Conservation (phyloP, 1,140 invertebrate species). For the Gonatopus flavifemur region DNA sequence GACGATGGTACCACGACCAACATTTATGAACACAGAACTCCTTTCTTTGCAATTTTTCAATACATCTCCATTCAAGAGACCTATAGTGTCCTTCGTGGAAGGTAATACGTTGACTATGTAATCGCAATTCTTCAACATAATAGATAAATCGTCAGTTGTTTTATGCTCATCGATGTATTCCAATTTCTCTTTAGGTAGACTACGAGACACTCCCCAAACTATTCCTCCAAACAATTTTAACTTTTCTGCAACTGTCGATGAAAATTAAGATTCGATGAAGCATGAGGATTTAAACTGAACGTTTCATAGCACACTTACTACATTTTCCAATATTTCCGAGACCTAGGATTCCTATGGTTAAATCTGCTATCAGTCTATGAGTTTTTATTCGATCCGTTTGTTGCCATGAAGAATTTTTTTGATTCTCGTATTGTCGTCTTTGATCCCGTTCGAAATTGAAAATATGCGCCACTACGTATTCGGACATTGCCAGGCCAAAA, state of each 20-base stretch:
- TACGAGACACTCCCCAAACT: slow-evolving; percentile 45
- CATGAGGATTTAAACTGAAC: neutral
- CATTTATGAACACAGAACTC: slow-evolving; percentile 61
- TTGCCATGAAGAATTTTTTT: slow-evolving; percentile 48
- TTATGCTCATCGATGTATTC: slow-evolving; percentile 38
- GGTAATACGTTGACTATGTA: slow-evolving; percentile 64
- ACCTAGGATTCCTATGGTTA: slow-evolving; percentile 60
- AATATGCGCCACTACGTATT: slow-evolving; percentile 62
- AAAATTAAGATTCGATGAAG: neutral
- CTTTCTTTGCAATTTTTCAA: slow-evolving; percentile 51
- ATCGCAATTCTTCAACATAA: slow-evolving; percentile 59
- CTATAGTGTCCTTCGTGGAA: slow-evolving; percentile 56
- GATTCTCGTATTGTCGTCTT: slow-evolving; percentile 45
- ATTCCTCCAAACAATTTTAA: slow-evolving; percentile 51
- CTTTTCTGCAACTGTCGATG: slow-evolving; percentile 52
- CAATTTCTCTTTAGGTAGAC: slow-evolving; percentile 28
- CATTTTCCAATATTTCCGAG: slow-evolving; percentile 56
- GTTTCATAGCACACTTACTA: slow-evolving; percentile 38
- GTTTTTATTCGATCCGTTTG: slow-evolving; percentile 40
- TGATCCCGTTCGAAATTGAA: slow-evolving; percentile 58
- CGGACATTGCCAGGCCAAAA: slow-evolving; percentile 61
- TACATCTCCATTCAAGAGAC: slow-evolving; percentile 56
- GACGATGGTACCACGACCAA: slow-evolving; percentile 63
- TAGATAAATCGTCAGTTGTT: slow-evolving; percentile 43
- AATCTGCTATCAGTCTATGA: slow-evolving; percentile 49